A percentile compares a stretch with the other conserved stretches of the same genome.
Evolutionary conservation across 2,888 invertebrate genomes (phyloP).

Genomic region (Dioctria linearis): DNA sequence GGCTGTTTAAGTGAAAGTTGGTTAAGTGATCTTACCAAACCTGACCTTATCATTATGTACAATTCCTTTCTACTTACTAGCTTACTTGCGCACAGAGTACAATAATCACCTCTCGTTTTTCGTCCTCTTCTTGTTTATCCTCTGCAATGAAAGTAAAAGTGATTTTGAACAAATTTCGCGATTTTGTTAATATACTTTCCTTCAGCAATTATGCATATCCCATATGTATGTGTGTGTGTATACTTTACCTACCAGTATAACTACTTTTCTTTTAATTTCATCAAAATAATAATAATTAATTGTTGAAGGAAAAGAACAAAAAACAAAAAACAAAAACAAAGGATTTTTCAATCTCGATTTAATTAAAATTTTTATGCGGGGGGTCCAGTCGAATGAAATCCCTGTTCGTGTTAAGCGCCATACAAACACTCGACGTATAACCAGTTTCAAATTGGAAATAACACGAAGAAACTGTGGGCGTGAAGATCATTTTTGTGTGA

Average conservation of each 20-base stretch:
- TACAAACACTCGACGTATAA: neutral
- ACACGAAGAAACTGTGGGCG: neutral
- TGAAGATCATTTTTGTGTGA: neutral
- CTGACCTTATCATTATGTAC: constrained; percentile 25
- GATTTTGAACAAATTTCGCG: constrained; percentile 9
- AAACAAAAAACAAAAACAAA: neutral
- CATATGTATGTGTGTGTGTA: too few relatives aligned
- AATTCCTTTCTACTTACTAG: constrained; percentile 22
- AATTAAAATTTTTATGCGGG: neutral
- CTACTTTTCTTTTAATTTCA: neutral
- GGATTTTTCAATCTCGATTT: neutral
- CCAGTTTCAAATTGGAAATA: neutral
- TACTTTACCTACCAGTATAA: neutral
- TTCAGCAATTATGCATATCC: neutral
- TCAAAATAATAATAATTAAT: neutral
- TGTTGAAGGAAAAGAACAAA: neutral
- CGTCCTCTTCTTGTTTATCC: constrained; percentile 13
- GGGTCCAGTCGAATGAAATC: neutral
- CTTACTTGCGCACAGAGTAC: neutral
- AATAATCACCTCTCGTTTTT: constrained; percentile 14
- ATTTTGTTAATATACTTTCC: constrained; percentile 11
- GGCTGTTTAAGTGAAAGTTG: constrained; percentile 30
- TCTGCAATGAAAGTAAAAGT: constrained; percentile 40
- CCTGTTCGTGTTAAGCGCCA: neutral
- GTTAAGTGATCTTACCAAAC: constrained; percentile 28